Evolutionary conservation across 2,797 vertebrate genomes (phyloP).

Genomic region (Eospalax fontanierii): DNA sequence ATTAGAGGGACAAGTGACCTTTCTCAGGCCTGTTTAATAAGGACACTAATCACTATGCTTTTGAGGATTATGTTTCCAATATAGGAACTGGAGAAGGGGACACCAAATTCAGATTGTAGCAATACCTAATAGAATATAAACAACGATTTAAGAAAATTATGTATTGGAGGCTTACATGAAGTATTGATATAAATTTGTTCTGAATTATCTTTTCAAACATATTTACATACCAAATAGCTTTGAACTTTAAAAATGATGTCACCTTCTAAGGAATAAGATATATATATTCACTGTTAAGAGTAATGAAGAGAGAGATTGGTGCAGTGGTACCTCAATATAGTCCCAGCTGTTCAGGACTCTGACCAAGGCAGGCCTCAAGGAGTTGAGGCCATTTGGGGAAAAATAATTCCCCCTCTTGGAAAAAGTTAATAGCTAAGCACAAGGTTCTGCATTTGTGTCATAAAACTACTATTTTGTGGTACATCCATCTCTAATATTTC

Average conservation of each 20-base stretch:
- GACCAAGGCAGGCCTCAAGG: neutral
- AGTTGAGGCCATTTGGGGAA: neutral
- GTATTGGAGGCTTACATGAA: neutral
- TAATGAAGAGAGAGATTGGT: neutral
- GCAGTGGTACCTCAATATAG: neutral
- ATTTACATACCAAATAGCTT: neutral
- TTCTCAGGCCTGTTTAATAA: neutral
- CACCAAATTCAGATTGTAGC: neutral
- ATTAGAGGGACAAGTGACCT: neutral
- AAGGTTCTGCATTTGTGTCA: neutral
- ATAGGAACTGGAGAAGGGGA: neutral
- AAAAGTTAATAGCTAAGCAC: neutral
- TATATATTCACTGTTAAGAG: slow-evolving; percentile 7
- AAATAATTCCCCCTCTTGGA: neutral
- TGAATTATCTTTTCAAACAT: neutral
- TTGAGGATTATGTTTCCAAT: neutral
- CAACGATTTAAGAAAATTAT: slow-evolving; percentile 5
- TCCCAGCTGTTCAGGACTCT: neutral
- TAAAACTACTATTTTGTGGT: neutral
- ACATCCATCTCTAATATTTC: neutral
- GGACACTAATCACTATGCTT: neutral
- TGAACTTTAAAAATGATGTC: neutral
- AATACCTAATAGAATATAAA: slow-evolving; percentile 11
- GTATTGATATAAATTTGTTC: neutral
- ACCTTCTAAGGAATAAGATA: neutral